Conservation (phyloP, 2,888 invertebrate genomes). For the Tetragnatha montana region DNA sequence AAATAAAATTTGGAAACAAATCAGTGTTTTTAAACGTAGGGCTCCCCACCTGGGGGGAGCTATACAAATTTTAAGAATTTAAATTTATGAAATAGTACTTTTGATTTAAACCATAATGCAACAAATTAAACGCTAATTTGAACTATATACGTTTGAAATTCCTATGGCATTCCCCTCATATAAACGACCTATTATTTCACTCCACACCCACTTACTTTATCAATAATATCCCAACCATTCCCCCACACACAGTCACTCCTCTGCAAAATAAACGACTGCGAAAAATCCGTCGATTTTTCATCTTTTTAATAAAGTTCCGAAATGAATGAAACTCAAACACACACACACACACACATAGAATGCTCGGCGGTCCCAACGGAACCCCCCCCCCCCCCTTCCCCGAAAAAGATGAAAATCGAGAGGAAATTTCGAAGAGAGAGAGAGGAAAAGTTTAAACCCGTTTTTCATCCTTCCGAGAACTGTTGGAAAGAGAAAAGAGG, state of each 20-base stretch:
- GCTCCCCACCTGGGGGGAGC: too few species aligned
- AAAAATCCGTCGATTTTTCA: not conserved
- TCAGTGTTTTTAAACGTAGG: too few species aligned
- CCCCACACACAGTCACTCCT: too few species aligned
- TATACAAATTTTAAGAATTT: too few species aligned
- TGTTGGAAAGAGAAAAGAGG: not conserved
- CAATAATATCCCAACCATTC: not conserved
- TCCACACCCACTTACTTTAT: not conserved
- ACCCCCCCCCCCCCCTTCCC: not conserved
- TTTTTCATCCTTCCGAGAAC: constrained; percentile 35
- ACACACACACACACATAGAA: not conserved
- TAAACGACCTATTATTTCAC: not conserved
- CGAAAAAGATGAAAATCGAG: not conserved
- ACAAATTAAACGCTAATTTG: not conserved
- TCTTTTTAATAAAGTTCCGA: constrained; percentile 22
- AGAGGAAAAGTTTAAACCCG: constrained; percentile 34
- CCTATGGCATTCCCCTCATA: not conserved
- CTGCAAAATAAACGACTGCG: not conserved
- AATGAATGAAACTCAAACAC: constrained; percentile 27
- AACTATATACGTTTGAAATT: not conserved
- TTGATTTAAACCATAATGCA: too few species aligned
- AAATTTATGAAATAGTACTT: too few species aligned
- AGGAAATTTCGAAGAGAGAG: not conserved
- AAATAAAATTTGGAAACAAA: too few species aligned
- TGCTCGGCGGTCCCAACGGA: constrained; percentile 13